Evolutionary conservation across 2,797 vertebrate genomes (phyloP).

Genomic region (Sphenodon punctatus): DNA sequence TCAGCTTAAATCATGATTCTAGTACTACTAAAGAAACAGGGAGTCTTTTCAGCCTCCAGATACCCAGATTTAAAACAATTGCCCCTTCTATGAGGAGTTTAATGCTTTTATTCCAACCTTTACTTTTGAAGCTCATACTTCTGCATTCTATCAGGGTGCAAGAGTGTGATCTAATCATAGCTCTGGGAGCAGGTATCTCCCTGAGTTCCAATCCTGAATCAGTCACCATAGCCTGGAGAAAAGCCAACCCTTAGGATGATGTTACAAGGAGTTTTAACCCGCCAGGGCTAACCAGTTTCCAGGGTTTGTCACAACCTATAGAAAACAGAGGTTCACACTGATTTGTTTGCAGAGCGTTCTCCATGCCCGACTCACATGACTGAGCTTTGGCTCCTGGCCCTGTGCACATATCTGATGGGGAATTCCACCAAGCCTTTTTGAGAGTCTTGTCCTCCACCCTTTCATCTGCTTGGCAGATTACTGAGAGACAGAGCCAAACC

Average conservation of each 20-base stretch:
- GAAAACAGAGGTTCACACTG: not conserved
- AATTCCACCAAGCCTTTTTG: not conserved
- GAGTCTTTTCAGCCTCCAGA: too few relatives aligned
- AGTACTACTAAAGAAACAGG: too few relatives aligned
- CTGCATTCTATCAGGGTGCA: not conserved
- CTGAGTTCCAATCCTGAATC: not conserved
- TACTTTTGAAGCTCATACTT: not conserved
- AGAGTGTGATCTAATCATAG: not conserved
- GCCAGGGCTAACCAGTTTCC: not conserved
- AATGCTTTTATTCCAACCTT: not conserved
- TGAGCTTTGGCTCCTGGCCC: not conserved
- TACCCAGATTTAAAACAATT: too few relatives aligned
- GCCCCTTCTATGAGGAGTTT: not conserved
- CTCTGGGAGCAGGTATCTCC: not conserved
- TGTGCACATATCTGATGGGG: not conserved
- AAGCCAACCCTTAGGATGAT: not conserved
- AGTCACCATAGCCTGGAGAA: not conserved
- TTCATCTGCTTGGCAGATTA: not conserved
- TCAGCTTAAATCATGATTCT: too few relatives aligned
- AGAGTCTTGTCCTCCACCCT: not conserved
- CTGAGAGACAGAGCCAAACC: fast-evolving
- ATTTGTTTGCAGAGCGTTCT: not conserved
- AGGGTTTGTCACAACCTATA: too few relatives aligned
- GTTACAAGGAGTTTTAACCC: not conserved
- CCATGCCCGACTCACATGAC: fast-evolving